Base-by-base conservation (phyloP, 2,888 invertebrate genomes). In the Agrochola lota region DNA sequence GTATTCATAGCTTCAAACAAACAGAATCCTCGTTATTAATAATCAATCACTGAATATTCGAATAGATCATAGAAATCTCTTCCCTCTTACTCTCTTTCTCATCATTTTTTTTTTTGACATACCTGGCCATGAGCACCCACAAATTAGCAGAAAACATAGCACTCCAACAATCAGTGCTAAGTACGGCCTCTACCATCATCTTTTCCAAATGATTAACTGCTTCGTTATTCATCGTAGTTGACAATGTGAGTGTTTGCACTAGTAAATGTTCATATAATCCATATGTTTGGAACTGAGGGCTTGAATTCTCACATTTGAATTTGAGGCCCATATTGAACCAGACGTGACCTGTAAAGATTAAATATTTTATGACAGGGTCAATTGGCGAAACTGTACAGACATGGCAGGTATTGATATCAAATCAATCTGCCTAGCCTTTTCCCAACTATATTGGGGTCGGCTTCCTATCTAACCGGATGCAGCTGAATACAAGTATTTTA, bases 91-190 rank as follows among this genome's bases (percentile, higher is more conserved):
- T 57, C n/a, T 12, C 12, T 26, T 26, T n/a, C 12, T 12, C 12
- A n/a, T n/a, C 12, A 4, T 5, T 12, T 12, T 26, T 6, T 26
- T 57, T 57, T n/a, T n/a, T 57, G 0, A 57, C 60, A 30, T 60
- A 96, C 96, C 94, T 94, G 9, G 94, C 91, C 71, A 96, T 82
- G 1, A 94, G 74, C n/a, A 89, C 76, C 96, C 96, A 96, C 26
- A 96, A 79, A 83, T 94, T 93, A 0, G 92, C 88, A 7, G 94
- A 92, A 83, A 96, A 96, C 79, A 95, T 68, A 0, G 94, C 95
- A n/a, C 85, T 86, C 57, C 87, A 89, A 73, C 88, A 91, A 46
- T 95, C 92, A 2, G 88, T 90, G 23, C 90, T 81, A 5, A 97
- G 88, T 63, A 96, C 55, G 3, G 92, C 87, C 84, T 94, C 91